Base-by-base conservation (phyloP, 1,140 invertebrate species). In the Nasonia vitripennis region DNA sequence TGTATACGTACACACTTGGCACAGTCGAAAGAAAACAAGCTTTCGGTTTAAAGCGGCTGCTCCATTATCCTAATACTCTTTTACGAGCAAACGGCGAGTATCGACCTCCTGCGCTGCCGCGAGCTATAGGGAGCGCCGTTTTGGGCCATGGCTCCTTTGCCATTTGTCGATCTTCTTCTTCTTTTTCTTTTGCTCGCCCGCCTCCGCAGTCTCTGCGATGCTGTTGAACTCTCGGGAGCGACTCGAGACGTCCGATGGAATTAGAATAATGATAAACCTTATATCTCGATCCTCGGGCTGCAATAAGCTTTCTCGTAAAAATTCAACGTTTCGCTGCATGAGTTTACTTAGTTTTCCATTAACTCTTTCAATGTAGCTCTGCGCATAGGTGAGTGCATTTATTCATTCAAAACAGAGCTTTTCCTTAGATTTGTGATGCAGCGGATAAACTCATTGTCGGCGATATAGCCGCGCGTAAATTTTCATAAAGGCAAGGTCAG, bases 61-160 rank as follows among this genome's bases (percentile, higher is more conserved):
- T 68, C 78, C 78, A 70, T 80, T 80, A 80, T 68, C 78, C 78
- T 80, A 80, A 80, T 80, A 80, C 78, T 70, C 62, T 20, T 80
- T 80, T 80, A 80, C 62, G 78, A 80, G 78, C 23, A 10, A 5
- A 62, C 48, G 17, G 77, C 77, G 7, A 62, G 77, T 62, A 78
- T 78, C 77, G 77, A 62, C 77, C 77, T 62, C 34, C 74, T 48
- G 2, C 11, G 45, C 20, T 71, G 68, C 2, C 55, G 68, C 68
- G 20, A 71, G 68, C 68, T 62, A 62, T 78, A 78, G n/a, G 12
- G 74, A 62, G 77, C 48, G 6, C 51, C 12, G 31, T 34, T 51
- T 78, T 12, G 75, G 70, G 20, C 37, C 37, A 48, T 17, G 10
- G 77, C 77, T 78, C 48, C 23, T 55, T 55, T n/a, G 10, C 12